Conservation (phyloP, 2,113 vertebrate genomes). For the Ammodytes marinus region DNA sequence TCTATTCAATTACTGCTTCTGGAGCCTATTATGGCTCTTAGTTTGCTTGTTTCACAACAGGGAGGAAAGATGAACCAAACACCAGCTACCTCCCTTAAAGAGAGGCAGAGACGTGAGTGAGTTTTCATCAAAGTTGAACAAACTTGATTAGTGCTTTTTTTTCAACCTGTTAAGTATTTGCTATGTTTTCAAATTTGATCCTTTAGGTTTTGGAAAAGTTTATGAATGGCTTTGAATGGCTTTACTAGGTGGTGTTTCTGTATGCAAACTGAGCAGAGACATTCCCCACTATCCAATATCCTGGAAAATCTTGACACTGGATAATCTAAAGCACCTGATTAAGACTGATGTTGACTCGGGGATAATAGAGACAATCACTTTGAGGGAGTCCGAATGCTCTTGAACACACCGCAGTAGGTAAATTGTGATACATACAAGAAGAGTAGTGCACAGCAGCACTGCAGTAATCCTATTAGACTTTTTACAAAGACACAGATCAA, state of each 20-base stretch:
- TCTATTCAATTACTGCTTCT: slow-evolving; percentile 81
- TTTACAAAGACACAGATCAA: slow-evolving; percentile 21
- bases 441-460: slow-evolving; percentile 18
- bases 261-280: slow-evolving; percentile 1
- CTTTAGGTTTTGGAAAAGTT: slow-evolving; percentile 11
- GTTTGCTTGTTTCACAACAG: slow-evolving; percentile 65
- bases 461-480: slow-evolving; percentile 50
- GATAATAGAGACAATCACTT: slow-evolving; percentile 19
- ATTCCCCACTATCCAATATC: slow-evolving; percentile 14
- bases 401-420: slow-evolving; percentile 38
- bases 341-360: slow-evolving; percentile 16
- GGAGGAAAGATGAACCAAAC: slow-evolving; percentile 42
- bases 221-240: not conserved
- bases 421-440: slow-evolving; percentile 31
- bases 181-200: not conserved
- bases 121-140: slow-evolving; percentile 4
- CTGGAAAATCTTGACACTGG: not conserved
- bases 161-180: slow-evolving; percentile 1
- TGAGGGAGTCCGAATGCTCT: slow-evolving; percentile 33
- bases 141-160: slow-evolving; percentile 3
- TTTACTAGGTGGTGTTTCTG: not conserved
- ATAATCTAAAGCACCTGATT: slow-evolving; percentile 1
- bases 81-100: slow-evolving; percentile 29
- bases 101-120: not conserved
- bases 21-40: slow-evolving; percentile 71